phyloP scores from a whole-genome alignment of 2,888 invertebrate species.

The Tipula vernalis region DNA sequence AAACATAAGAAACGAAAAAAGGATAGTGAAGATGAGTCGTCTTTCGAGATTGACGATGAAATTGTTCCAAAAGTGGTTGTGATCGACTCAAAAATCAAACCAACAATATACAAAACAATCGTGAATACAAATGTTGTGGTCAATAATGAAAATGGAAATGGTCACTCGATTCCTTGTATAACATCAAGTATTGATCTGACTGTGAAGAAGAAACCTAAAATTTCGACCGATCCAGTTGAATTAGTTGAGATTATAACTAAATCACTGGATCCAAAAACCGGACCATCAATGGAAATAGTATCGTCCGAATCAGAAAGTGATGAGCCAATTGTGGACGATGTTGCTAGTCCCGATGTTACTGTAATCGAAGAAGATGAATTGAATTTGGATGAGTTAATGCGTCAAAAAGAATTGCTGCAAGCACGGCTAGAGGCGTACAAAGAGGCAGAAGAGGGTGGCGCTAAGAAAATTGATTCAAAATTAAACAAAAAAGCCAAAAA shows the following conservation, averaged over 20 bases:
- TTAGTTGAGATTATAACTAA: constrained; percentile 39
- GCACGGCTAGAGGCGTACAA: constrained; percentile 64
- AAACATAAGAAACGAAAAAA: constrained; percentile 42
- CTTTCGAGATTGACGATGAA: constrained; percentile 28
- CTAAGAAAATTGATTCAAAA: constrained; percentile 20
- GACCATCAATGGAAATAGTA: constrained; percentile 44
- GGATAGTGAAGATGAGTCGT: constrained; percentile 26
- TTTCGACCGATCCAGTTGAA: constrained; percentile 37
- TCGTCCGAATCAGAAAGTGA: constrained; percentile 57
- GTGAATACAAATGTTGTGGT: constrained; percentile 17
- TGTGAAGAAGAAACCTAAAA: constrained; percentile 25
- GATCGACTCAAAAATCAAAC: constrained; percentile 20
- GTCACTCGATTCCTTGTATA: constrained; percentile 8
- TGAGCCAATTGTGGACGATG: constrained; percentile 42
- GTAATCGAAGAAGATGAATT: constrained; percentile 77
- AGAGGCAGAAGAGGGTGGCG: constrained; percentile 52
- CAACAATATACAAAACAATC: background rate
- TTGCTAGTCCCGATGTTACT: constrained; percentile 57
- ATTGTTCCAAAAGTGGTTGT: constrained; percentile 36
- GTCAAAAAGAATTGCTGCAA: constrained; percentile 72
- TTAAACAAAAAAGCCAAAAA: constrained; percentile 19
- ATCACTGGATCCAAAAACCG: constrained; percentile 32
- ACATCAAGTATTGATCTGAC: constrained; percentile 19
- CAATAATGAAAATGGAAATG: constrained; percentile 23
- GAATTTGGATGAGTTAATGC: constrained; percentile 79